Percentiles rank a stretch among this genome's conserved stretches.
Evolutionary conservation across 1,140 invertebrate species (phyloP).

Genomic region (Zaprionus lachaisei): DNA sequence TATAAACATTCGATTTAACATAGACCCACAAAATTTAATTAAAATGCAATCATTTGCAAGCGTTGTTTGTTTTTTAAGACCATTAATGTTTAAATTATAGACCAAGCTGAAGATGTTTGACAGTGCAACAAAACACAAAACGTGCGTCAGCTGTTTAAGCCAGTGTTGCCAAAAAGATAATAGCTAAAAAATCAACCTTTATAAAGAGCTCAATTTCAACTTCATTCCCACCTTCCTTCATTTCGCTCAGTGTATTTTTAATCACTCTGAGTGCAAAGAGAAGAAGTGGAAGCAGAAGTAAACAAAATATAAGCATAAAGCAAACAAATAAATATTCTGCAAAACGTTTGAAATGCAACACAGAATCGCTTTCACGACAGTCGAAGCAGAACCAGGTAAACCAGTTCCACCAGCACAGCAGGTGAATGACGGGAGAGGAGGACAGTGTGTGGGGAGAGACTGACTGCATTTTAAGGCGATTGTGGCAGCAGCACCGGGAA

Average conservation of each 20-base stretch:
- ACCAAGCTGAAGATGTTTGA: too few relatives aligned
- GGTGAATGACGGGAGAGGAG: not conserved
- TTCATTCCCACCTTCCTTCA: too few relatives aligned
- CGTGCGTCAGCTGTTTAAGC: too few relatives aligned
- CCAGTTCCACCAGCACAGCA: slow-evolving; percentile 28
- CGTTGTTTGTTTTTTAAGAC: too few relatives aligned
- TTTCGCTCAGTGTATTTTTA: not conserved
- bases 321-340: slow-evolving; percentile 34
- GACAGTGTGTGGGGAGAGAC: not conserved
- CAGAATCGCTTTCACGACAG: slow-evolving; percentile 51
- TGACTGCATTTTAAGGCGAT: slow-evolving; percentile 41
- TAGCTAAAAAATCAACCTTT: too few relatives aligned
- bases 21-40: too few relatives aligned
- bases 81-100: too few relatives aligned
- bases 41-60: too few relatives aligned
- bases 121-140: too few relatives aligned
- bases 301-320: slow-evolving; percentile 20
- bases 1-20: too few relatives aligned
- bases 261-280: slow-evolving; percentile 16
- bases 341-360: slow-evolving; percentile 45
- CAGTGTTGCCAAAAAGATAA: too few relatives aligned
- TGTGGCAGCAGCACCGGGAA: slow-evolving; percentile 9
- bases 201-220: too few relatives aligned
- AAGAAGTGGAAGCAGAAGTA: not conserved
- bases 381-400: slow-evolving; percentile 45